Conservation (phyloP, 1,140 invertebrate species). For the Physella acuta region DNA sequence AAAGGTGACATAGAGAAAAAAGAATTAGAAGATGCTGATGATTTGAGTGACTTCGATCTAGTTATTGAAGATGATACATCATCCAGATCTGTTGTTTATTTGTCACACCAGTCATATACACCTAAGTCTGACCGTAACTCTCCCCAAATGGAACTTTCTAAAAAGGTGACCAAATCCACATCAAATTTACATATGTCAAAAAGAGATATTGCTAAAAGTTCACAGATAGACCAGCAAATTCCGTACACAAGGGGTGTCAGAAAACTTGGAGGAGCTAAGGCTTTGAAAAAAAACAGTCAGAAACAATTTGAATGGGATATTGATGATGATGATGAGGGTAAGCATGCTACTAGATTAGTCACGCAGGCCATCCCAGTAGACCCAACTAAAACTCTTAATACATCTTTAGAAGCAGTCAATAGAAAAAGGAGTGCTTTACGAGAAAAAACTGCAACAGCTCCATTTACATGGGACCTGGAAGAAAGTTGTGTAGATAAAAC, state of each 20-base stretch:
- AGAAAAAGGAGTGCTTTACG: constrained; percentile 12
- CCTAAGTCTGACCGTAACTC: too few relatives aligned
- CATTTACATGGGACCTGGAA: constrained; percentile 25
- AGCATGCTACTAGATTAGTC: neutral
- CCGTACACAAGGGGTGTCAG: too few relatives aligned
- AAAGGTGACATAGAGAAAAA: too few relatives aligned
- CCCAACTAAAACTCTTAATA: neutral
- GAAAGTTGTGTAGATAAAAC: neutral
- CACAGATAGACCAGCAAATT: too few relatives aligned
- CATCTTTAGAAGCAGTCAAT: neutral
- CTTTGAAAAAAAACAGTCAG: neutral
- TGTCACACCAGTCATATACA: too few relatives aligned
- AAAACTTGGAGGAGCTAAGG: neutral
- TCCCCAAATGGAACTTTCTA: too few relatives aligned
- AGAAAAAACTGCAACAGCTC: constrained; percentile 11
- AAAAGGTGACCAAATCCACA: too few relatives aligned
- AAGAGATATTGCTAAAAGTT: too few relatives aligned
- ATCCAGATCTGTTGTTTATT: constrained; percentile 3
- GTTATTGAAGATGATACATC: constrained; percentile 26
- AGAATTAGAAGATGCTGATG: constrained; percentile 14
- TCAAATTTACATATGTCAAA: too few relatives aligned
- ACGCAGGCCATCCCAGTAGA: neutral
- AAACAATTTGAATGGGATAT: constrained; percentile 18
- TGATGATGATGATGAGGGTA: constrained; percentile 2
- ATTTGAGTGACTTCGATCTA: constrained; percentile 19